Percentiles rank a stretch among this genome's conserved stretches.
These are phyloP conservation scores for Alexandromys fortis DNA, from an alignment of 2,113 vertebrate species.

Conservation along the genomic window DNA sequence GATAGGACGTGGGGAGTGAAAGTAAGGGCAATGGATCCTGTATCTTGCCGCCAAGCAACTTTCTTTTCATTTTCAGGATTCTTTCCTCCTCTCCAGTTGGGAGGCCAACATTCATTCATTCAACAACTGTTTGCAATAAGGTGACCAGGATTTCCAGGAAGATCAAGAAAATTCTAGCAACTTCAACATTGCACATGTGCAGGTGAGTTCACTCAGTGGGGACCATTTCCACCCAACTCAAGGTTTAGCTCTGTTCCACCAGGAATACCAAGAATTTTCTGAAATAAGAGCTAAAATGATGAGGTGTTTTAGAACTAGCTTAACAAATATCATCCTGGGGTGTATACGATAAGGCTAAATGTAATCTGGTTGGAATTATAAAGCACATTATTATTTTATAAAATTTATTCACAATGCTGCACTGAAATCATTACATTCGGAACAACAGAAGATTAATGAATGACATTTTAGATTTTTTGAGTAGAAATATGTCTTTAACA, in stretches of 20 bases:
- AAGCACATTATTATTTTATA: background rate
- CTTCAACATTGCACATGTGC: accelerated
- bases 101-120: background rate
- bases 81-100: background rate
- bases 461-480: background rate
- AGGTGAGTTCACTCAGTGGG: background rate
- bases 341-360: background rate
- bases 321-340: background rate
- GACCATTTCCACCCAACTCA: background rate
- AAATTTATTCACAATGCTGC: background rate
- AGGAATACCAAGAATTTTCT: background rate
- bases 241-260: background rate
- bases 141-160: background rate
- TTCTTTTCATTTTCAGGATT: background rate
- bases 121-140: background rate
- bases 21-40: background rate
- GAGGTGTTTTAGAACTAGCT: background rate
- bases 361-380: background rate
- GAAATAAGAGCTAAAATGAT: background rate
- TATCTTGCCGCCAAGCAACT: background rate
- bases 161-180: background rate
- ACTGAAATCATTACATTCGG: background rate
- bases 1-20: background rate
- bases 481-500: background rate
- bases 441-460: constrained; percentile 18